Evolutionary conservation across 2,888 invertebrate species (phyloP).

Genomic region (Trypoxylon attenuatum): DNA sequence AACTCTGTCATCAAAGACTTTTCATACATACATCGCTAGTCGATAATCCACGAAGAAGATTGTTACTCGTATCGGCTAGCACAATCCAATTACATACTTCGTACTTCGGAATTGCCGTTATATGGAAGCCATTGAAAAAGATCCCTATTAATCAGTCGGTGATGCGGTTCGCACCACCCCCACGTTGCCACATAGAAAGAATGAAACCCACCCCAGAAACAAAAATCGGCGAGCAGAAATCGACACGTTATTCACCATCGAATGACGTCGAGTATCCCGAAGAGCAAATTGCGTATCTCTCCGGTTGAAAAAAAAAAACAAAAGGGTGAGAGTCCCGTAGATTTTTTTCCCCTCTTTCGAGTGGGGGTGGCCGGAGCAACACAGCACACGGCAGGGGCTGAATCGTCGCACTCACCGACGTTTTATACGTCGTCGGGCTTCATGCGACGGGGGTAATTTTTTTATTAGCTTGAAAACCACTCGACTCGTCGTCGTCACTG

Average conservation of each 20-base stretch:
- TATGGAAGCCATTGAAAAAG: no score
- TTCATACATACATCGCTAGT: no score
- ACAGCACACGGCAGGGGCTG: slow-evolving; percentile 31
- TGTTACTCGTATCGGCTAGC: no score
- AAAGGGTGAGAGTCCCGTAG: slow-evolving; percentile 51
- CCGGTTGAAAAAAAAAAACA: slow-evolving; percentile 34
- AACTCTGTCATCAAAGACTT: no score
- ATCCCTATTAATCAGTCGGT: neutral
- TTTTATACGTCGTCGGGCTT: slow-evolving; percentile 64
- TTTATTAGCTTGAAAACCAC: slow-evolving; percentile 71
- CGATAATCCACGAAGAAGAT: no score
- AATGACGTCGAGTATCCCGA: slow-evolving; percentile 31
- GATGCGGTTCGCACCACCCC: neutral
- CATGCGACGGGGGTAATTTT: slow-evolving; percentile 67
- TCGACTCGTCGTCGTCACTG: slow-evolving; percentile 63
- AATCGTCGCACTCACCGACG: slow-evolving; percentile 56
- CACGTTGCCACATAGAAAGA: neutral
- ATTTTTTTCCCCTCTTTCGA: slow-evolving; percentile 36
- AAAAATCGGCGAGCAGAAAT: slow-evolving; percentile 6
- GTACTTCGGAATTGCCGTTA: no score
- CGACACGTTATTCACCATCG: slow-evolving; percentile 40
- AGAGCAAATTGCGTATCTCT: slow-evolving; percentile 25
- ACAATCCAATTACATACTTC: no score
- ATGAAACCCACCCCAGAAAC: neutral
- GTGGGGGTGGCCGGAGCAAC: slow-evolving; percentile 11